Base-by-base conservation (phyloP, 2,113 vertebrate species). In the Oreochromis aureus region DNA sequence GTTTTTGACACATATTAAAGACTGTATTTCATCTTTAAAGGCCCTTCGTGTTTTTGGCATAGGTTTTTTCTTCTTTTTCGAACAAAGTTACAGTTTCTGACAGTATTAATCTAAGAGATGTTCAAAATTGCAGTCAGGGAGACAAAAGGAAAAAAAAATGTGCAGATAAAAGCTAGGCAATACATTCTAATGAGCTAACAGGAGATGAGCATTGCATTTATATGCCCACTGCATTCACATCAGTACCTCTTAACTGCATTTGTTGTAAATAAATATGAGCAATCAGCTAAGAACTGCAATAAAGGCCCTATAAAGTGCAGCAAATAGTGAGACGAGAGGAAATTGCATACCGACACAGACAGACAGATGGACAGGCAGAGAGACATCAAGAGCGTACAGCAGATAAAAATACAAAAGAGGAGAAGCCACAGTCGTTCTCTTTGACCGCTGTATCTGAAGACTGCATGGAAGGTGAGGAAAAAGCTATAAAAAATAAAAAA, bases 201-300 rank as follows among this genome's bases (percentile, higher is more conserved):
- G 88, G 85, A 93, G 90, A 89, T 84, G 87, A 89, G 87, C 5
- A 27, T 69, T 86, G 86, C 86, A 91, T 94, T 95, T 91, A 91
- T 93, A 91, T 94, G 93, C 93, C 90, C 86, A 58, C 82, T 88
- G 91, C 93, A 93, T 91, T 93, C 91, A 92, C 90, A 91, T 80
- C 88, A 82, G 80, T 16, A 81, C 79, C 91, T 91, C 93, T 91
- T 95, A 94, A 95, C 88, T 86, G 85, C 87, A 92, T 93, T 92
- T 34, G 88, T 93, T 92, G 93, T 93, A 95, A 93, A 95, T 96
- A 95, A 94, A 95, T 93, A 94, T 93, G 92, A 93, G 93, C 93
- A 96, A 94, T 95, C 93, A 95, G 89, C 92, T 90, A 92, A 94
- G 93, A 93, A 88, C 81, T 41, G 93, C 93, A 90, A 92, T 93